These are phyloP conservation scores for Scelioninae gen. 1 DNA, from an alignment of 2,888 invertebrate species.

Conservation along the genomic window DNA sequence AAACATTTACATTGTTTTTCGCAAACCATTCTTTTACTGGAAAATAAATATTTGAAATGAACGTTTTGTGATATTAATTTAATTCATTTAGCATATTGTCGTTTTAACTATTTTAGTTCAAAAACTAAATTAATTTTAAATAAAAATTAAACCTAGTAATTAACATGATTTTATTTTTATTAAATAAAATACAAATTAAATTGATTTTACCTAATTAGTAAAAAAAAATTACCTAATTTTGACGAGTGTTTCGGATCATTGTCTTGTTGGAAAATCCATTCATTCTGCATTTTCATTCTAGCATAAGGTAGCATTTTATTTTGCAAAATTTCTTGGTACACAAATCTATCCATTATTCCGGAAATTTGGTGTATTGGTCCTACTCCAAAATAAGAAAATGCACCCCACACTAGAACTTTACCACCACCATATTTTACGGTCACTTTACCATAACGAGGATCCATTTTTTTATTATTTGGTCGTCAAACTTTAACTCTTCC, in stretches of 20 bases:
- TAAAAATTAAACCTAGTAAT: too few relatives aligned
- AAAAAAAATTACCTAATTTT: not conserved
- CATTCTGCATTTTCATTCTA: not conserved
- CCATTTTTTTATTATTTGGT: too few relatives aligned
- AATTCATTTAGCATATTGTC: not conserved
- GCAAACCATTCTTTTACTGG: slow-evolving; percentile 22
- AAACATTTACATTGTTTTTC: slow-evolving; percentile 10
- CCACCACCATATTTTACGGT: slow-evolving; percentile 32
- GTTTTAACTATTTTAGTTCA: too few relatives aligned
- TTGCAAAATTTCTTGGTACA: slow-evolving; percentile 3
- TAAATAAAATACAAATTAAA: too few relatives aligned
- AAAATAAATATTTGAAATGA: slow-evolving; percentile 4
- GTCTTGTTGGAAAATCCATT: not conserved
- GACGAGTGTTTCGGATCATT: slow-evolving; percentile 18
- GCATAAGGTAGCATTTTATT: slow-evolving; percentile 41
- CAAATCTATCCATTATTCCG: slow-evolving; percentile 23
- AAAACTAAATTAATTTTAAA: too few relatives aligned
- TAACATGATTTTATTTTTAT: too few relatives aligned
- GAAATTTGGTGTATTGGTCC: slow-evolving; percentile 7
- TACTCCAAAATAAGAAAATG: slow-evolving; percentile 11
- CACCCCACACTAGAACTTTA: slow-evolving; percentile 31
- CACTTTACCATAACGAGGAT: too few relatives aligned
- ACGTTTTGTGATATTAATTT: not conserved
- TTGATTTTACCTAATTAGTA: not conserved
- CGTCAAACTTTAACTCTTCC: too few relatives aligned